Base-by-base conservation (phyloP, 2,797 vertebrate genomes). In the Capromys pilorides region DNA sequence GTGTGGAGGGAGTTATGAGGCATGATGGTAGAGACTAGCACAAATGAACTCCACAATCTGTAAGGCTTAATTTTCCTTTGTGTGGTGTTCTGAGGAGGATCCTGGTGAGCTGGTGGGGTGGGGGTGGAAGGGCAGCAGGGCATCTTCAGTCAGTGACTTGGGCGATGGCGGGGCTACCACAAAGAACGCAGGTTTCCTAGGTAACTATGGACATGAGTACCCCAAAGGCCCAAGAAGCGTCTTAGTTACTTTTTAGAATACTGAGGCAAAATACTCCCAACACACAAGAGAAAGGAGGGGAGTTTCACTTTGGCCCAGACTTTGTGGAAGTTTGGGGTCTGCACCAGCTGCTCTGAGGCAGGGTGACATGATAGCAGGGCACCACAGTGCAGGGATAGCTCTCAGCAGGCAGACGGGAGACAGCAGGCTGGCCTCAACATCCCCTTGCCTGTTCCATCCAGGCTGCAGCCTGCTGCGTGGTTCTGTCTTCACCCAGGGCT, bases 121-220 rank as follows among this genome's bases (percentile, higher is more conserved):
- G 62, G 33, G 21, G 28, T 16, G 13, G 18, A 9, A 75, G 14
- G 77, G 39, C 49, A 78, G 31, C 24, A 80, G 57, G 6, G 4
- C 28, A 24, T 28, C 18, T 51, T 61, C 75, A 61, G 57, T 81
- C 67, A 39, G 11, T 6, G 69, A 66, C 67, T 61, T 45, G 22
- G 51, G 80, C 31, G 22, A 88, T 26, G 61, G 33, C 92, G 14
- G 79, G 33, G 77, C 82, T 88, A 67, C 86, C 79, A 45, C n/a
- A 67, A 4, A 62, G 45, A 69, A 90, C 64, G 26, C 5, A 22
- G 21, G 79, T 88, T 90, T 95, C 75, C 88, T 94, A 92, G 64
- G 79, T 81, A 80, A 93, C 77, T 91, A 31, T 5, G 36, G 92
- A 51, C 79, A 90, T 85, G 59, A 49, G 41, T 28, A 84, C 75